These are phyloP conservation scores for Nephrocerus scutellatus DNA, from an alignment of 2,888 invertebrate genomes.

Conservation along the genomic window DNA sequence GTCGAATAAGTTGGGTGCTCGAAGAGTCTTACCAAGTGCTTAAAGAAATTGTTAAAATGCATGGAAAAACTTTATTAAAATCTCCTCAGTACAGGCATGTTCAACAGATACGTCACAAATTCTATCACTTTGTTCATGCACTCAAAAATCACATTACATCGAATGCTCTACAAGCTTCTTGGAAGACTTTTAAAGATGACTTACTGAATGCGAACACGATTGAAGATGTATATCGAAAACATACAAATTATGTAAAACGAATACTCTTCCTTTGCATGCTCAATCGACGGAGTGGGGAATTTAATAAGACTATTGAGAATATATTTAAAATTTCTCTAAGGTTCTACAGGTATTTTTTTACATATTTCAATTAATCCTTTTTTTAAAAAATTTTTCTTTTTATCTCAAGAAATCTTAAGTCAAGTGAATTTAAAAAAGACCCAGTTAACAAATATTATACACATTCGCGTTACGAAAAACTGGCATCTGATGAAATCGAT, in stretches of 20 bases:
- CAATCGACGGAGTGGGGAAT: slow-evolving; percentile 61
- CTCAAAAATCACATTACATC: slow-evolving; percentile 71
- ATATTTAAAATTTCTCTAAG: slow-evolving; percentile 67
- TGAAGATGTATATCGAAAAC: slow-evolving; percentile 66
- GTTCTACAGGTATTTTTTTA: slow-evolving; percentile 37
- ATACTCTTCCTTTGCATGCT: slow-evolving; percentile 68
- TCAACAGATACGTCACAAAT: slow-evolving; percentile 65
- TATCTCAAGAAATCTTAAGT: slow-evolving; percentile 36
- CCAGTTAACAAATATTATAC: slow-evolving; percentile 31
- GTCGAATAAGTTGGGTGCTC: slow-evolving; percentile 68
- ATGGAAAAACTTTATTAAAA: slow-evolving; percentile 50
- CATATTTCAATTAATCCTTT: background rate
- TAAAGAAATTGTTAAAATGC: slow-evolving; percentile 54
- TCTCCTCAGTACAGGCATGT: slow-evolving; percentile 65
- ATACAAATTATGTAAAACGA: slow-evolving; percentile 67
- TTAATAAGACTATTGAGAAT: slow-evolving; percentile 62
- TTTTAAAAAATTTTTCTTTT: background rate
- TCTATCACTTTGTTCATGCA: slow-evolving; percentile 69
- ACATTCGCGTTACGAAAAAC: slow-evolving; percentile 41
- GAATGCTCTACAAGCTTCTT: slow-evolving; percentile 66
- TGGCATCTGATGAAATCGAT: slow-evolving; percentile 39
- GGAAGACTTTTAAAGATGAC: slow-evolving; percentile 66
- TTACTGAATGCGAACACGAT: slow-evolving; percentile 58
- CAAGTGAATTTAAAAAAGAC: slow-evolving; percentile 34
- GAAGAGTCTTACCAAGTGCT: slow-evolving; percentile 63